Evolutionary conservation across 2,113 vertebrate genomes (phyloP).

Genomic region (human): GRCh38 chr4:59191001-59191500

Average conservation of each 20-base stretch:
- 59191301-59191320: fast-evolving
- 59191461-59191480: not conserved
- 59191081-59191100: not conserved
- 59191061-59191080: not conserved
- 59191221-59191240: not conserved
- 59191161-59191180: not conserved
- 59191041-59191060: not conserved
- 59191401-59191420: not conserved
- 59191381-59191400: not conserved
- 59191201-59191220: not conserved
- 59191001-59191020: not conserved
- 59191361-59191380: not conserved
- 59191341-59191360: not conserved
- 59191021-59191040: not conserved
- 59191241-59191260: not conserved
- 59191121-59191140: not conserved
- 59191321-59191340: not conserved
- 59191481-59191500: not conserved
- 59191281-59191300: not conserved
- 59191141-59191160: not conserved
- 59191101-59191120: not conserved
- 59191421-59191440: not conserved
- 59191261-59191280: not conserved
- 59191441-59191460: not conserved
- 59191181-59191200: not conserved